phyloP scores from a whole-genome alignment of 2,113 vertebrate species.

The Oxyura jamaicensis region DNA sequence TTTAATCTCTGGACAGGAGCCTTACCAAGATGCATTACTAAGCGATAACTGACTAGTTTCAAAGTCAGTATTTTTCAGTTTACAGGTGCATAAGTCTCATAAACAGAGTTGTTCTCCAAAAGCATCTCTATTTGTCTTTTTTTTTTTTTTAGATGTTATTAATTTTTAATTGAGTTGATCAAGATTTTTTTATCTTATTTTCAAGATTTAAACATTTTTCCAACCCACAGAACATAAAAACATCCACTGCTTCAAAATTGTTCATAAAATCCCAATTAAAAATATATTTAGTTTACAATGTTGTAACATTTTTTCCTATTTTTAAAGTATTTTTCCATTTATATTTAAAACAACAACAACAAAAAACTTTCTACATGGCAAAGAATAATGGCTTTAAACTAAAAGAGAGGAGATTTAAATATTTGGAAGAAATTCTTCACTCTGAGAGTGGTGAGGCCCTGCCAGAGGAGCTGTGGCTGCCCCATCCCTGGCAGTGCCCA shows the following conservation, averaged over 20 bases:
- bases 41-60: not conserved
- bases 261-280: not conserved
- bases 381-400: too few species aligned
- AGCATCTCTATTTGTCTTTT: not conserved
- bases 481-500: too few species aligned
- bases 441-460: too few species aligned
- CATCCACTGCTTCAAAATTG: not conserved
- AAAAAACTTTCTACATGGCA: not conserved
- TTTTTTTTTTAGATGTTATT: not conserved
- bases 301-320: not conserved
- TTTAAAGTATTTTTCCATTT: not conserved
- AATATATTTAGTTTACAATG: not conserved
- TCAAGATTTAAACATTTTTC: not conserved
- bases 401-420: too few species aligned
- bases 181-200: not conserved
- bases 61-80: slow-evolving; percentile 18
- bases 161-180: not conserved
- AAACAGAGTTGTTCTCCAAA: not conserved
- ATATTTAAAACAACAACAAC: not conserved
- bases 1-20: not conserved
- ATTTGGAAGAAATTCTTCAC: too few species aligned
- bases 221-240: not conserved
- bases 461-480: too few species aligned
- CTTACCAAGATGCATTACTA: not conserved
- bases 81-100: not conserved